Evolutionary conservation across 2,888 invertebrate genomes (phyloP), one percentile per base, ranked within the genome.

Genomic region (Trachelus iudaicus): DNA sequence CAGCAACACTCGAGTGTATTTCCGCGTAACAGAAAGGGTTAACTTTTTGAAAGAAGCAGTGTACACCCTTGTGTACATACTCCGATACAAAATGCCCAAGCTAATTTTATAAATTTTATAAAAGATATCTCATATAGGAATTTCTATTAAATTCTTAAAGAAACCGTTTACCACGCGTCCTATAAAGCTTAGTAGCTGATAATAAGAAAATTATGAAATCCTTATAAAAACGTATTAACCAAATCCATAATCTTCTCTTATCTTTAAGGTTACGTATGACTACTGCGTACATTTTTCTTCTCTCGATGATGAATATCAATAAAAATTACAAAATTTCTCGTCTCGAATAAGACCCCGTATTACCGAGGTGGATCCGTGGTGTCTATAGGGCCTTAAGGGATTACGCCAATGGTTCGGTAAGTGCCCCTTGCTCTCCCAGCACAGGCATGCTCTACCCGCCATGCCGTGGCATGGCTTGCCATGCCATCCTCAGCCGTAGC

Each of bases 381-480:
- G 77, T 56, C n/a, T 30, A 68, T 35, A 75, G 69, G n/a, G 77
- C 34, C 71, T 69, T 71, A 34, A 35, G 34, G 80, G 81, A 75
- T 81, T 85, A 85, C 88, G 88, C 87, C 86, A 83, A 79, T 88
- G 88, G 81, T 75, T 79, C 79, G 82, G 85, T 84, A 82, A 83
- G 85, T 79, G 82, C 82, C 84, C 80, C 84, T 83, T 78, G 80
- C 81, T 81, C 83, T 81, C 83, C 82, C 84, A 82, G 80, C 83
- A 85, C 85, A 84, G 85, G 85, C 85, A 86, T 87, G 84, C 84
- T 85, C 85, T 84, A 86, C 87, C 87, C 88, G 85, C 82, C 85
- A 82, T 84, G 83, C 83, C 84, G 81, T 83, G 82, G 75, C 82
- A 80, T 79, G 81, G 79, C 82, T 80, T 81, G 82, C 81, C 83